Evolutionary conservation across 1,140 invertebrate species (phyloP), one percentile per base, ranked within the genome.

Genomic region (Galleria mellonella): DNA sequence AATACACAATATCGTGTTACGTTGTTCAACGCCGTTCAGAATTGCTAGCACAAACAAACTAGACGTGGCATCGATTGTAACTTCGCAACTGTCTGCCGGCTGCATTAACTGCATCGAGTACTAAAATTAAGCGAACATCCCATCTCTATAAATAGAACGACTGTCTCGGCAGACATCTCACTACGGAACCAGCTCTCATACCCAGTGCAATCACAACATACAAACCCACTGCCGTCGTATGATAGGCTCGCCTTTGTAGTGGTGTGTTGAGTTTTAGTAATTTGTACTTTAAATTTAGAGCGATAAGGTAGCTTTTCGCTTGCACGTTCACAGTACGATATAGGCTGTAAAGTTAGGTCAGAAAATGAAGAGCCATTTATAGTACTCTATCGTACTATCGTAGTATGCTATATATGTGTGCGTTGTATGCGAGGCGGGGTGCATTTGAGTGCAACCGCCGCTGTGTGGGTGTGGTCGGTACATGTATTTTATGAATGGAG

Each of bases 351-450:
- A 73, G 75, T 75, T 73, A 70, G 71, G 67, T 81, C 69, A 72
- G 72, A 73, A 77, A 76, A 76, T 69, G 67, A 61, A 78, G 63
- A 60, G 51, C 68, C 75, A 69, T 72, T 83, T 82, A 79, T 82
- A 82, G 77, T 83, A 82, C 73, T 68, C 45, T 31, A 55, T 43
- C 63, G 73, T 83, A 83, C 72, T 74, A 79, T 76, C 72, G 73
- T 79, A 79, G 75, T 78, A 78, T 37, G 39, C 52, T 49, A 39
- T 39, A 44, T 27, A 40, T 56, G 61, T 71, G 64, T 73, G 65
- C 38, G 62, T 46, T n/a, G 30, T 30, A 29, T 43, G 35, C 59
- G 62, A 51, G 41, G 42, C 42, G 32, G 50, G 51, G 48, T 40
- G 50, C 48, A 23, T 23, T 23, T 23, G 17, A 23, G 48, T 68